phyloP scores from a whole-genome alignment of 2,888 invertebrate species.

The Chymomyza amoena region DNA sequence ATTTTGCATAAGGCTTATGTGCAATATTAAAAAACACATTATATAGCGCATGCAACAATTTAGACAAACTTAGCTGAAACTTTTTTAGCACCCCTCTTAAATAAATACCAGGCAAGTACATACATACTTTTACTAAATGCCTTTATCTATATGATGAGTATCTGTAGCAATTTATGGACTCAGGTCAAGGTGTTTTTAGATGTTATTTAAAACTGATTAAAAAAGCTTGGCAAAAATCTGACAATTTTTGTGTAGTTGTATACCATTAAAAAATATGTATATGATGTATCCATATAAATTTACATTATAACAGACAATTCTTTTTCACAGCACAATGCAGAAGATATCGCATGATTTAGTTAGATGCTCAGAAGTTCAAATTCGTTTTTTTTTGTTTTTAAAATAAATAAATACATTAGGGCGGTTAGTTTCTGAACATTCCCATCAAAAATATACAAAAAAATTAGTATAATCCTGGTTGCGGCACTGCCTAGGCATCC shows the following conservation, averaged over 20 bases:
- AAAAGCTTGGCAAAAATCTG: conserved; percentile 29
- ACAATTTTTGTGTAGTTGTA: conserved; percentile 57
- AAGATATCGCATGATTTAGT: neutral
- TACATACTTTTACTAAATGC: conserved; percentile 33
- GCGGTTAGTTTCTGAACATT: no score
- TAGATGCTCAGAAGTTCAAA: neutral
- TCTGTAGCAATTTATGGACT: conserved; percentile 34
- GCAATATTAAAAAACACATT: conserved; percentile 2
- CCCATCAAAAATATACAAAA: no score
- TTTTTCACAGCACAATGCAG: neutral
- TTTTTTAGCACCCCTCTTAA: conserved; percentile 53
- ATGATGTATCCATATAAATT: conserved; percentile 13
- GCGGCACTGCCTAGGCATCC: no score
- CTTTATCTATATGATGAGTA: conserved; percentile 28
- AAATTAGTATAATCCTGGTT: no score
- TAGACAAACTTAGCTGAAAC: conserved; percentile 64
- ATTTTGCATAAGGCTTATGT: neutral
- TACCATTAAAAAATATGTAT: conserved; percentile 5
- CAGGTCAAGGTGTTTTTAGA: conserved; percentile 51
- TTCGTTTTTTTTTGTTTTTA: neutral
- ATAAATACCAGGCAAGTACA: neutral
- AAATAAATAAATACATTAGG: neutral
- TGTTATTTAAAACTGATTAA: conserved; percentile 46
- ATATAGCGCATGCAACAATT: conserved; percentile 53
- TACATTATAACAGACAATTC: conserved; percentile 1